phyloP scores from a whole-genome alignment of 1,140 invertebrate genomes.

The Homarus americanus region DNA sequence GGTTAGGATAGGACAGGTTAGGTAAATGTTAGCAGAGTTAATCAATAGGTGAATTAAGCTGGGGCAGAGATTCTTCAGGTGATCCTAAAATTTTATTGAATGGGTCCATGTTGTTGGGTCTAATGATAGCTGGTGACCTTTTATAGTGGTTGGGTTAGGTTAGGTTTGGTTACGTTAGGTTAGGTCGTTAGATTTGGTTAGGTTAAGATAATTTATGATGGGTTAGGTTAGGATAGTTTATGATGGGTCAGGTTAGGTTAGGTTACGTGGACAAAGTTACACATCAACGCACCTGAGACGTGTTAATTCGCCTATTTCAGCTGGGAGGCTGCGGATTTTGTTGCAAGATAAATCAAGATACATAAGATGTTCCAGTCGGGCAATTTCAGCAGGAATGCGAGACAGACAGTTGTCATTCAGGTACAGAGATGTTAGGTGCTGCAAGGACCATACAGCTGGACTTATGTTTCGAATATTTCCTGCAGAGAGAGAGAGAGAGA shows the following conservation, averaged over 20 bases:
- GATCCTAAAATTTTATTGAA: too few species aligned
- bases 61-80: too few species aligned
- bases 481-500: slow-evolving; percentile 80
- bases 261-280: background rate
- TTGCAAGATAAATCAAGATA: slow-evolving; percentile 95
- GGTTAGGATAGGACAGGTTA: too few species aligned
- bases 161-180: too few species aligned
- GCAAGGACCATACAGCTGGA: slow-evolving; percentile 92
- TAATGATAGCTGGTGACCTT: too few species aligned
- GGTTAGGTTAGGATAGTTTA: too few species aligned
- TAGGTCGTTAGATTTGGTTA: too few species aligned
- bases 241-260: too few species aligned
- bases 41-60: too few species aligned
- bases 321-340: slow-evolving; percentile 94
- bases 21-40: background rate
- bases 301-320: slow-evolving; percentile 95
- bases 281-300: slow-evolving; percentile 81
- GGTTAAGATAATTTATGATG: too few species aligned
- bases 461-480: slow-evolving; percentile 95
- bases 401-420: slow-evolving; percentile 95
- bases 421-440: slow-evolving; percentile 94
- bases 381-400: slow-evolving; percentile 92
- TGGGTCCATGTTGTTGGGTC: too few species aligned
- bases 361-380: slow-evolving; percentile 88
- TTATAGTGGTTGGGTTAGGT: too few species aligned